Evolutionary conservation across 2,113 vertebrate genomes (phyloP).

Genomic region (Fulmarus glacialis): DNA sequence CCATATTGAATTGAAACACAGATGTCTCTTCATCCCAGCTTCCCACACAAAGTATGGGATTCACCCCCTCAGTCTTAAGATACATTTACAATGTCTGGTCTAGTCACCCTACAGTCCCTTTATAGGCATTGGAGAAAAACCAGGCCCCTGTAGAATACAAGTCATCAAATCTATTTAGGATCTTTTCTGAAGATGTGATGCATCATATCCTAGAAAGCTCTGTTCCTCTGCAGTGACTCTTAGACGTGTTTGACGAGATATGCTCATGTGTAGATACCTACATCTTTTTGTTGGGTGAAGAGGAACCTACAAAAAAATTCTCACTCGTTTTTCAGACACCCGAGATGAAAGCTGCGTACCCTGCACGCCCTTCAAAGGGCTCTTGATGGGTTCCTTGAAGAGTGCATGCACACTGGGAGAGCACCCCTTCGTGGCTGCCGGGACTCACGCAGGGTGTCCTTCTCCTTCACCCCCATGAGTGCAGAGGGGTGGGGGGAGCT

Average conservation of each 20-base stretch:
- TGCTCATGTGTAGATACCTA: not conserved
- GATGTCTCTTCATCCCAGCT: not conserved
- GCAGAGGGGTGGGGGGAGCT: rapidly evolving
- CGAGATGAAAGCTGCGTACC: not conserved
- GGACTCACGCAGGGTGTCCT: not conserved
- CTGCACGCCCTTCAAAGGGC: not conserved
- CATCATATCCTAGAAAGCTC: not conserved
- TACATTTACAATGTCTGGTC: not conserved
- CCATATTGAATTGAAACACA: not conserved
- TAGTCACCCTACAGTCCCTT: not conserved
- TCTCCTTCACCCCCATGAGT: not conserved
- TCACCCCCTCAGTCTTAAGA: not conserved
- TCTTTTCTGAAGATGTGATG: not conserved
- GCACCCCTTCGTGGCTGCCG: rapidly evolving
- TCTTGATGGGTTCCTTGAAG: not conserved
- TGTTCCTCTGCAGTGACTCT: not conserved
- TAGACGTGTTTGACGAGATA: not conserved
- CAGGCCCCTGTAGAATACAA: not conserved
- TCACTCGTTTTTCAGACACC: not conserved
- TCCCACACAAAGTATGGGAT: not conserved
- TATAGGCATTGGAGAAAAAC: not conserved
- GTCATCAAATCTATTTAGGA: not conserved
- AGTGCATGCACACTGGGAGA: not conserved
- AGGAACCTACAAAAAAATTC: not conserved
- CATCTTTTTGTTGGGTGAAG: not conserved